Evolutionary conservation across 2,888 invertebrate genomes (phyloP).

Genomic region (Drosophila demipolita): DNA sequence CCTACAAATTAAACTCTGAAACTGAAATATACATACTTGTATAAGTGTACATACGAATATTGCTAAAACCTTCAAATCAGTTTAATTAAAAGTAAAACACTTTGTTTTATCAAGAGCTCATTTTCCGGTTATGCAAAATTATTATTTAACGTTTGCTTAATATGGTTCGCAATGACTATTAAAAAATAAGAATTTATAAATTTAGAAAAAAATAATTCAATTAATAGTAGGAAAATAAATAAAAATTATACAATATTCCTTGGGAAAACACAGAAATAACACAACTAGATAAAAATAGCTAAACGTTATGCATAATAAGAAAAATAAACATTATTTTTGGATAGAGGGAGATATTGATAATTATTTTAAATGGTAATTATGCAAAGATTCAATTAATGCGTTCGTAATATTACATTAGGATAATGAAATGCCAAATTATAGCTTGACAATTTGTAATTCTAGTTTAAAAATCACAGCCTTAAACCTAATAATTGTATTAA

Average conservation of each 20-base stretch:
- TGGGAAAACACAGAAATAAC: neutral
- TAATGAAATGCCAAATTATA: neutral
- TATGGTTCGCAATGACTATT: too few relatives aligned
- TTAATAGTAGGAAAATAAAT: neutral
- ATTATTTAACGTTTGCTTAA: neutral
- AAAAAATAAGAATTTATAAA: neutral
- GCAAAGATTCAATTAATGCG: neutral
- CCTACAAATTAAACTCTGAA: neutral
- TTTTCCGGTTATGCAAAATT: neutral
- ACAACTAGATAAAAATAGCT: neutral
- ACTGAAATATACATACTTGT: too few relatives aligned
- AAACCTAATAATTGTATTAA: neutral
- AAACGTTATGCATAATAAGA: neutral
- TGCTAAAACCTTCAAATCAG: neutral
- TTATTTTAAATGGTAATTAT: too few relatives aligned
- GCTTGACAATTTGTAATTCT: neutral
- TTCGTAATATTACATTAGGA: neutral
- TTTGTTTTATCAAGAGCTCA: neutral
- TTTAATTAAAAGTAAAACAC: neutral
- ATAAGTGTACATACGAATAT: neutral
- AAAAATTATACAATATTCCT: neutral
- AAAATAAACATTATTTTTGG: neutral
- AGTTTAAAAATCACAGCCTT: neutral
- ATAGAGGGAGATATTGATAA: neutral
- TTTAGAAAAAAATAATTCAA: neutral